Base-by-base conservation (phyloP, 2,888 invertebrate species). In the Phlogophora meticulosa region DNA sequence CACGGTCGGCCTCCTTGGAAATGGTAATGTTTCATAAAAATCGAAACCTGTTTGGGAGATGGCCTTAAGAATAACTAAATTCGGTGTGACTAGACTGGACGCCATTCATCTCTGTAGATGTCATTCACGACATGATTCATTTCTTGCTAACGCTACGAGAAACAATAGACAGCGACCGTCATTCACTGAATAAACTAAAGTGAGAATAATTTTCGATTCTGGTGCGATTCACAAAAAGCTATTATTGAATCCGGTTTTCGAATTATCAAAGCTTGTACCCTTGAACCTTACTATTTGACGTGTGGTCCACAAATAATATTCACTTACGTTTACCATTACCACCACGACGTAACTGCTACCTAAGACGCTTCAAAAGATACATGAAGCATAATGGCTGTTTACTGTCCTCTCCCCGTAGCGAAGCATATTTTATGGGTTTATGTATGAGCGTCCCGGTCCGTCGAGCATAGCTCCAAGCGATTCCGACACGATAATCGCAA, bases 1-100 rank as follows among this genome's bases (percentile, higher is more conserved):
- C 82, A 85, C 77, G 79, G 88, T 85, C 93, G 92, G 93, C 83
- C 86, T 90, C 90, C 90, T 93, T 92, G 87, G 90, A 92, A 91
- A 95, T 94, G 93, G 86, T 90, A 94, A 94, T 94, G 67, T 80
- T 83, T 83, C 81, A 80, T 87, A 87, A 85, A 87, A 85, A 87
- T 84, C 66, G 77, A 80, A 92, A 93, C 93, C 92, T 90, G 93
- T 94, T 93, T 85, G 78, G 79, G 78, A 85, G 85, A 86, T 85
- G 78, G 77, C 83, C 82, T 84, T 85, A 82, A 87, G 82, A 87
- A 88, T 88, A 87, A 87, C 87, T 84, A 88, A 91, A 93, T 92
- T 89, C 80, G 76, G 90, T 87, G 92, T 92, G 90, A 92, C 93
- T 88, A 86, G 85, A 90, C 90, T 87, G 86, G 90, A 86, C 80